Percentiles rank a stretch among this genome's conserved stretches.
Evolutionary conservation across 2,113 vertebrate genomes (phyloP).

Genomic region (Phodopus roborovskii): DNA sequence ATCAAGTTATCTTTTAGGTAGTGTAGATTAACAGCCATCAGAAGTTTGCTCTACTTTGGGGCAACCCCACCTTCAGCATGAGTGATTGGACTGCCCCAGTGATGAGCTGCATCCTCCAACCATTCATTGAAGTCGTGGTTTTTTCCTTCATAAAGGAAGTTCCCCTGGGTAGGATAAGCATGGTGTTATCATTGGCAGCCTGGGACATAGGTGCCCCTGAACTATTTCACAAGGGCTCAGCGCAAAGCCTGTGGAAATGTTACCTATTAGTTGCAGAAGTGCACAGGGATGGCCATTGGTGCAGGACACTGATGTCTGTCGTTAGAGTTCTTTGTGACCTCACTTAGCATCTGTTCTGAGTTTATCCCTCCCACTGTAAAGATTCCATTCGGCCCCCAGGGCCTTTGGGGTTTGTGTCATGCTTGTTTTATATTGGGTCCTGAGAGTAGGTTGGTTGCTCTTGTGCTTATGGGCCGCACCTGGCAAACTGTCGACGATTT

Average conservation of each 20-base stretch:
- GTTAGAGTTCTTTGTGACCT: background rate
- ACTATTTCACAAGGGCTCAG: background rate
- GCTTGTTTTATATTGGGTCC: constrained; percentile 42
- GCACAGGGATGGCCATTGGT: too few species aligned
- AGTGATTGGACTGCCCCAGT: background rate
- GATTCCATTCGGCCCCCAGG: constrained; percentile 8
- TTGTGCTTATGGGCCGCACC: background rate
- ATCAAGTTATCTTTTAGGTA: background rate
- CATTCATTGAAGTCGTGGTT: background rate
- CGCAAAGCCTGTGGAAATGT: background rate
- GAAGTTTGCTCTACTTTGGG: background rate
- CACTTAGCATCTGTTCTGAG: background rate
- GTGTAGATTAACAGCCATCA: background rate
- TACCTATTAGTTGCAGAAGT: constrained; percentile 35
- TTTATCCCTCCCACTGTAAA: constrained; percentile 43
- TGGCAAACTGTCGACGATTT: background rate
- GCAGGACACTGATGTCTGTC: background rate
- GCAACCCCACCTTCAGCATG: background rate
- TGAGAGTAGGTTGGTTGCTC: background rate
- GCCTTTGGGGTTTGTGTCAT: constrained; percentile 8
- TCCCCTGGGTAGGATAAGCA: background rate
- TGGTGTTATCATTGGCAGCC: background rate
- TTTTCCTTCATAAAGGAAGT: constrained; percentile 6
- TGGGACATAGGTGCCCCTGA: background rate
- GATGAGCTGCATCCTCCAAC: background rate